phyloP scores from a whole-genome alignment of 37 sponge, comb jelly and placozoan genomes.

The Eunapius fragilis region DNA sequence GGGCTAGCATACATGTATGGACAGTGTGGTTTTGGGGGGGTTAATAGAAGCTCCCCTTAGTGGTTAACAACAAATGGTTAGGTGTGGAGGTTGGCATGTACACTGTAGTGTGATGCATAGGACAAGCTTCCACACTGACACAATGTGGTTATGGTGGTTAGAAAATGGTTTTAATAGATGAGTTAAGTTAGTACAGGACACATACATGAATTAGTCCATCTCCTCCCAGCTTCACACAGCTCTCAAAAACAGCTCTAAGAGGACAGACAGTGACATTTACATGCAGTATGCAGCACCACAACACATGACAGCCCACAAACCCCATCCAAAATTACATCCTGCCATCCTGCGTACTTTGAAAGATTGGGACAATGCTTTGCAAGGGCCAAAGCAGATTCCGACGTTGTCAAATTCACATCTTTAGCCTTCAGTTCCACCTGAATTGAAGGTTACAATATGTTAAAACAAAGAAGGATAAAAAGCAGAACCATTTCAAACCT shows the following conservation, averaged over 20 bases:
- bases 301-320: neutral
- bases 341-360: slow-evolving; percentile 28
- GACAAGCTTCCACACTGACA: no score
- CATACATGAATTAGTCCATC: slow-evolving; percentile 60
- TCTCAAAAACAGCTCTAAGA: slow-evolving; percentile 68
- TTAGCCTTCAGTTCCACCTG: slow-evolving; percentile 62
- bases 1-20: no score
- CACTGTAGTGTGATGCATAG: no score
- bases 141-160: no score
- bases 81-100: no score
- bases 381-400: slow-evolving; percentile 37
- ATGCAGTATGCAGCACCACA: no score
- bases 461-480: neutral
- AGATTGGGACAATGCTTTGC: slow-evolving; percentile 69
- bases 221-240: slow-evolving; percentile 61
- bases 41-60: no score
- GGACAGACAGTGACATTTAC: neutral
- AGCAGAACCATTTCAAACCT: no score
- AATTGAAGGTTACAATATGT: neutral
- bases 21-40: no score
- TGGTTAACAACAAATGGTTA: no score
- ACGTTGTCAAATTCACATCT: slow-evolving; percentile 52
- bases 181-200: neutral
- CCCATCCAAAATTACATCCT: no score
- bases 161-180: no score